phyloP scores from a whole-genome alignment of 2,888 invertebrate genomes.

The Tetropium fuscum region DNA sequence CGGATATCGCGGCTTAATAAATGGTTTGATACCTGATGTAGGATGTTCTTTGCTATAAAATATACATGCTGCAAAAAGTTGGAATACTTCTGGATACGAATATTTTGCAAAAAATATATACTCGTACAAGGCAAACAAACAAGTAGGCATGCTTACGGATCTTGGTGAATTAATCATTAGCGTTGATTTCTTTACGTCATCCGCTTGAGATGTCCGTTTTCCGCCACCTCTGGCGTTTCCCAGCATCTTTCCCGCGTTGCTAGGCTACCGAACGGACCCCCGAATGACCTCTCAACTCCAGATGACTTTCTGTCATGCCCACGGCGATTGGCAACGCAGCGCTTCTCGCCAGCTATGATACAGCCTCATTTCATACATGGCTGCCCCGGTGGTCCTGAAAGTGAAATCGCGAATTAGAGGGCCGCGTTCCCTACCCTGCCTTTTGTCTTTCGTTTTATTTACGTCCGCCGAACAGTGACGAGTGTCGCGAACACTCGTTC shows the following conservation, averaged over 20 bases:
- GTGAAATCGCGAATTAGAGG: conserved; percentile 34
- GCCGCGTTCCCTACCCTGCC: conserved; percentile 13
- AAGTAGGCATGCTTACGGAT: neutral
- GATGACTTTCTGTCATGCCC: conserved; percentile 55
- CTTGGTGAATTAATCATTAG: too few relatives aligned
- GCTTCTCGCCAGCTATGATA: conserved; percentile 24
- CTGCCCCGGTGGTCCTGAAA: conserved; percentile 31
- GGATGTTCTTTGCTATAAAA: too few relatives aligned
- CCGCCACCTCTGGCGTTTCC: conserved; percentile 26
- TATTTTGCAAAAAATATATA: neutral
- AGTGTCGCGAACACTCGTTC: neutral
- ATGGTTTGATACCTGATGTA: too few relatives aligned
- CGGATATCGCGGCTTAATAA: conserved; percentile 26
- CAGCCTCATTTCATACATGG: conserved; percentile 32
- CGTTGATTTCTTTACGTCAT: too few relatives aligned
- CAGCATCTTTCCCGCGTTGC: conserved; percentile 46
- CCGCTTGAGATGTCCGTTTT: conserved; percentile 10
- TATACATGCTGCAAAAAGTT: too few relatives aligned
- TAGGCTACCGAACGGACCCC: conserved; percentile 56
- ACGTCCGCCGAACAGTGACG: conserved; percentile 2
- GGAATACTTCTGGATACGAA: too few relatives aligned
- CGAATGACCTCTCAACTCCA: conserved; percentile 65
- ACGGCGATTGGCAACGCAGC: conserved; percentile 47
- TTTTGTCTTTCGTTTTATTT: conserved; percentile 28
- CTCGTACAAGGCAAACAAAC: neutral